Conservation (phyloP, 1,140 invertebrate species). For the Camponotus vicinus region DNA sequence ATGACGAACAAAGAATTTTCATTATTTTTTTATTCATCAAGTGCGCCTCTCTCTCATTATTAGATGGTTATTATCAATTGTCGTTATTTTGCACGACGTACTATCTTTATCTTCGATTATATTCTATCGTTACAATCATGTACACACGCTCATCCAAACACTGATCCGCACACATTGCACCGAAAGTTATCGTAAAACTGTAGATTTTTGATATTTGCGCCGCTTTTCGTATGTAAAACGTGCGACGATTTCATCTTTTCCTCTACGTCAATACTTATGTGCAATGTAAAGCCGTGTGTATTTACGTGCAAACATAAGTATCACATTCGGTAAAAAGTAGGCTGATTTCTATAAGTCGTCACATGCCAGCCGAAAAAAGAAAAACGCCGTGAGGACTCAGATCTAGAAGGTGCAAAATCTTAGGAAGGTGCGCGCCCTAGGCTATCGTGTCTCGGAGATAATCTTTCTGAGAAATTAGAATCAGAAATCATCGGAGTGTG, state of each 20-base stretch:
- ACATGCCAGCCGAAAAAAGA: background rate
- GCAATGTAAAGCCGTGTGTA: slow-evolving; percentile 36
- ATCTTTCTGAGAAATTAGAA: background rate
- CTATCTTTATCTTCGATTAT: background rate
- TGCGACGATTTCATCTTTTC: background rate
- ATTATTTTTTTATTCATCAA: background rate
- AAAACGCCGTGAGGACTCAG: slow-evolving; percentile 23
- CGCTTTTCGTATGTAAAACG: background rate
- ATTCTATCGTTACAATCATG: background rate
- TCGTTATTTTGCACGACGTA: background rate
- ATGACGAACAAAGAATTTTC: background rate
- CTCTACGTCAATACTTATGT: slow-evolving; percentile 33
- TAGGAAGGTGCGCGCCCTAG: slow-evolving; percentile 17
- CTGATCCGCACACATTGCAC: background rate
- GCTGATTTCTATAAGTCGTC: slow-evolving; percentile 58
- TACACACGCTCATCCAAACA: background rate
- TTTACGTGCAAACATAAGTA: slow-evolving; percentile 75
- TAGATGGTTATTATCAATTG: background rate
- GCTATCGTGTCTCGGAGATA: slow-evolving; percentile 7
- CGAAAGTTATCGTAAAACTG: background rate
- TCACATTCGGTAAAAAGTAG: slow-evolving; percentile 77
- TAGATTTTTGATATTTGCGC: slow-evolving; percentile 32
- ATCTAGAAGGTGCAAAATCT: slow-evolving; percentile 37
- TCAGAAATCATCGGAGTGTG: slow-evolving; percentile 18
- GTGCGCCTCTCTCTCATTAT: background rate